phyloP scores from a whole-genome alignment of 2,888 invertebrate genomes.

The Megalurothrips usitatus region DNA sequence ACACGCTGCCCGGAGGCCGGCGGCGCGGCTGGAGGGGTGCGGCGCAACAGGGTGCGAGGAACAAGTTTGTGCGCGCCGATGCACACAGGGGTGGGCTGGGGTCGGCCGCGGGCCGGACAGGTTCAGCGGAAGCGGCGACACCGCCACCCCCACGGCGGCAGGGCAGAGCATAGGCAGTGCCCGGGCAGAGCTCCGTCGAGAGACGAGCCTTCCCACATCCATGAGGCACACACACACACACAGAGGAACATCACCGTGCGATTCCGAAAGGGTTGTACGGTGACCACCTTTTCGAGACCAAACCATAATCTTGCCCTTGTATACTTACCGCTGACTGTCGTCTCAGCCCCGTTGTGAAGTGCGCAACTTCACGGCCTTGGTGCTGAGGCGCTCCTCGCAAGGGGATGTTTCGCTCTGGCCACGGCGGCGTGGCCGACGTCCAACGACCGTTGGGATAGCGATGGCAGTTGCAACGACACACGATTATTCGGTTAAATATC shows the following conservation, averaged over 20 bases:
- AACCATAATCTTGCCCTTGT: no score
- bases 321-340: no score
- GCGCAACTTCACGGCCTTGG: no score
- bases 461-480: not conserved
- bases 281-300: no score
- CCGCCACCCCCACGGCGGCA: not conserved
- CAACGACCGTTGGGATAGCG: not conserved
- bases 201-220: no score
- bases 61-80: not conserved
- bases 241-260: no score
- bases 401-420: not conserved
- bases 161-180: no score
- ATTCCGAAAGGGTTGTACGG: no score
- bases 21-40: not conserved
- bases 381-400: not conserved
- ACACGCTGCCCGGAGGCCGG: not conserved
- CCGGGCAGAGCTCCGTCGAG: no score
- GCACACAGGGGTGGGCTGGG: not conserved
- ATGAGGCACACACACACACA: no score
- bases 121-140: not conserved
- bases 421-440: not conserved
- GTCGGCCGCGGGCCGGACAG: not conserved
- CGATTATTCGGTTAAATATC: not conserved
- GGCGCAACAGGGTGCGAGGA: conserved; percentile 6
- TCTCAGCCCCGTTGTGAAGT: no score